These are phyloP conservation scores for Cancer borealis DNA, from an alignment of 2,888 invertebrate genomes.

Conservation along the genomic window DNA sequence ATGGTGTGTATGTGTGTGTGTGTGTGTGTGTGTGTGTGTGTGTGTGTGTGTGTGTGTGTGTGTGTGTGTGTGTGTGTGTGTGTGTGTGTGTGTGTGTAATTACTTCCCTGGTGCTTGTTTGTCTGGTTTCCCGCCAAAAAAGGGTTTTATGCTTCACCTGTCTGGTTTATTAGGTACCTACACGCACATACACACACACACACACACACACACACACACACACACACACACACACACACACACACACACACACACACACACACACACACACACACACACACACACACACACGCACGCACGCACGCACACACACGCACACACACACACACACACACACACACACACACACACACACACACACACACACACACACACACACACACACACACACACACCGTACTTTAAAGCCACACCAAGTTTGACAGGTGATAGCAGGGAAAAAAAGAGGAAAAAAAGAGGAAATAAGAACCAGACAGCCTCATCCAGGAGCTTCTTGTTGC, in stretches of 20 bases:
- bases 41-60: constrained; percentile 17
- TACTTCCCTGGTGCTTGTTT: neutral
- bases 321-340: constrained; percentile 20
- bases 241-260: neutral
- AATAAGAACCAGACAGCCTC: neutral
- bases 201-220: constrained; percentile 20
- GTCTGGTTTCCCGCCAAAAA: neutral
- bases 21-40: constrained; percentile 18
- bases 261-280: neutral
- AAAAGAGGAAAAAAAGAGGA: neutral
- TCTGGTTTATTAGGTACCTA: neutral
- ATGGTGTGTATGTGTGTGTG: constrained; percentile 11
- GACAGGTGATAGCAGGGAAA: neutral
- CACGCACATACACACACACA: constrained; percentile 20
- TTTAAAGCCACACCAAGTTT: neutral
- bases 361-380: constrained; percentile 35
- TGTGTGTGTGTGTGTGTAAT: neutral
- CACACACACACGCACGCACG: constrained; percentile 12
- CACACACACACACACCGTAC: neutral
- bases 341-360: constrained; percentile 20
- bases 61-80: constrained; percentile 5
- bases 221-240: neutral
- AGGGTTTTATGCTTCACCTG: neutral
- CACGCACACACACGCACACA: constrained; percentile 25
- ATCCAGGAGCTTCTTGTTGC: neutral